phyloP scores from a whole-genome alignment of 2,797 vertebrate species.

The Falco cherrug region DNA sequence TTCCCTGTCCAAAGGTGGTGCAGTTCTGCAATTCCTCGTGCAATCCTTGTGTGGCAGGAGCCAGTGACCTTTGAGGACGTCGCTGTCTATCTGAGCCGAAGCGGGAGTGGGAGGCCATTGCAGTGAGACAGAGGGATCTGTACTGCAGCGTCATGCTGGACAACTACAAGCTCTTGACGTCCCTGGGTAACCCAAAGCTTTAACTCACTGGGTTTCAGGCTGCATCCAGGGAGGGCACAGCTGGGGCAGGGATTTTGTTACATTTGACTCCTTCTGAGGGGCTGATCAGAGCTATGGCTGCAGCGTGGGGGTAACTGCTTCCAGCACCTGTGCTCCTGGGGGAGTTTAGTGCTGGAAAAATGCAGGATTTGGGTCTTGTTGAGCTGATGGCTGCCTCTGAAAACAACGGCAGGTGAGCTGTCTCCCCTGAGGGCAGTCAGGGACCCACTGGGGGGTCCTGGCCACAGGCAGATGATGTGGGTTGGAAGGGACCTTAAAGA shows the following conservation, averaged over 20 bases:
- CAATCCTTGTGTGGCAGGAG: neutral
- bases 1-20: rapidly evolving
- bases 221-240: rapidly evolving
- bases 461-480: rapidly evolving
- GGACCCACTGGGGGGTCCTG: rapidly evolving
- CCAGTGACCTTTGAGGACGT: neutral
- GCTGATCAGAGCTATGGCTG: rapidly evolving
- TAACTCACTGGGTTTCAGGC: neutral
- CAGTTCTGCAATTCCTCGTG: too few relatives aligned
- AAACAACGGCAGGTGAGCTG: neutral
- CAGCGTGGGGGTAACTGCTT: neutral
- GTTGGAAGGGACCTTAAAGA: too few relatives aligned
- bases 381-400: neutral
- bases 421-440: neutral
- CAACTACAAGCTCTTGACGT: neutral
- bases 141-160: neutral
- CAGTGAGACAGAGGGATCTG: neutral
- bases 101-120: neutral
- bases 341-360: neutral
- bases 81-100: neutral
- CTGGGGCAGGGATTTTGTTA: rapidly evolving
- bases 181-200: neutral
- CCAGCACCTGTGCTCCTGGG: neutral
- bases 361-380: neutral
- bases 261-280: too few relatives aligned